phyloP scores from a whole-genome alignment of 1,140 invertebrate species.

The Cotesia chilonis region DNA sequence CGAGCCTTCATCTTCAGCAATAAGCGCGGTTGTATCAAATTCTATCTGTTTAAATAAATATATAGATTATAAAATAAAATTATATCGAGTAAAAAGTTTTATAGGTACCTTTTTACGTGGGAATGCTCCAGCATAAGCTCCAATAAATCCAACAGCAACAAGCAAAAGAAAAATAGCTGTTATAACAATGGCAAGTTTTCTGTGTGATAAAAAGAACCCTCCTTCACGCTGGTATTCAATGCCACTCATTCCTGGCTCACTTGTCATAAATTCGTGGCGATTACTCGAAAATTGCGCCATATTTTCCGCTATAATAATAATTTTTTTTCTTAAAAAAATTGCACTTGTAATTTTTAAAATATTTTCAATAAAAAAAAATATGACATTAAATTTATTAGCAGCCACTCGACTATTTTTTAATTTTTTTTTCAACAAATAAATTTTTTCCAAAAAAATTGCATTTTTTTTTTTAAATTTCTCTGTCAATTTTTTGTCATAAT shows the following conservation, averaged over 20 bases:
- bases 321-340: constrained; percentile 9
- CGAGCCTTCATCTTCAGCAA: constrained; percentile 41
- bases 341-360: neutral
- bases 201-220: constrained; percentile 56
- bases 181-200: constrained; percentile 47
- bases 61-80: neutral
- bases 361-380: too few relatives aligned
- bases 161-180: constrained; percentile 46
- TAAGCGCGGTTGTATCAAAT: constrained; percentile 45
- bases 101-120: constrained; percentile 47
- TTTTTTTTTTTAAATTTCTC: too few relatives aligned
- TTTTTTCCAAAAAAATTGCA: too few relatives aligned
- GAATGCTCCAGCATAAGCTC: constrained; percentile 47
- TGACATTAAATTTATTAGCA: too few relatives aligned
- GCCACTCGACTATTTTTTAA: too few relatives aligned
- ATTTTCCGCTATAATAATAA: constrained; percentile 45
- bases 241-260: constrained; percentile 44
- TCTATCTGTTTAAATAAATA: constrained; percentile 26
- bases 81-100: too few relatives aligned
- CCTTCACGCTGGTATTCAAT: constrained; percentile 50
- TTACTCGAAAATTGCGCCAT: constrained; percentile 50
- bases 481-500: too few relatives aligned
- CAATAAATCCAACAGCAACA: constrained; percentile 50
- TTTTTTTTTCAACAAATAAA: too few relatives aligned
- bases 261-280: constrained; percentile 48